A percentile compares a stretch with the other conserved stretches of the same genome.
These are phyloP conservation scores for Abrostola tripartita DNA, from an alignment of 2,888 invertebrate species.

Conservation along the genomic window DNA sequence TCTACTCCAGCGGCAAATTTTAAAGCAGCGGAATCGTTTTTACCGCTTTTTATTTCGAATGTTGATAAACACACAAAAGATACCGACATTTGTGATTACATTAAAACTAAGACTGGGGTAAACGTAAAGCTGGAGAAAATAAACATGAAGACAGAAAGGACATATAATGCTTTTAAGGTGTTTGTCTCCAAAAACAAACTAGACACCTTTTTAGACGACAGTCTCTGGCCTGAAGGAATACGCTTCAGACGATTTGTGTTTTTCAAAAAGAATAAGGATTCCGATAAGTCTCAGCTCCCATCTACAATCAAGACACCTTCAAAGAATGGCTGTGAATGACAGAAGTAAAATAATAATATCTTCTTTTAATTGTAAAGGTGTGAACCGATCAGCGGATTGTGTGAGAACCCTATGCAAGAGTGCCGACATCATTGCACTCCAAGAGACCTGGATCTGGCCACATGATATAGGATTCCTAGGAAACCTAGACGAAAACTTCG, in stretches of 20 bases:
- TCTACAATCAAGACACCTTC: background rate
- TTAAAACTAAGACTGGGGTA: conserved; percentile 18
- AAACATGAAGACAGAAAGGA: conserved; percentile 24
- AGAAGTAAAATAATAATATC: conserved; percentile 7
- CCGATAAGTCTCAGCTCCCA: conserved; percentile 6
- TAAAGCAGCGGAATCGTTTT: conserved; percentile 5
- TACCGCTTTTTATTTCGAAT: conserved; percentile 23
- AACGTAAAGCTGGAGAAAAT: conserved; percentile 24
- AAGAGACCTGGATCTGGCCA: conserved; percentile 19
- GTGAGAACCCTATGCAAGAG: conserved; percentile 7
- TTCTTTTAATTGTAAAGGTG: conserved; percentile 17
- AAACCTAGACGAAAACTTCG: conserved; percentile 33
- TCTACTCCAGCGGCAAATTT: background rate
- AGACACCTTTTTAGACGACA: conserved; percentile 35
- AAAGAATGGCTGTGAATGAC: conserved; percentile 1
- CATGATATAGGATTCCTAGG: conserved; percentile 42
- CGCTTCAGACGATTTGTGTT: conserved; percentile 40
- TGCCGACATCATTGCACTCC: conserved; percentile 11
- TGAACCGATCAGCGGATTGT: conserved; percentile 3
- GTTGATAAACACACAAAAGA: conserved; percentile 17
- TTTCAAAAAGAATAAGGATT: conserved; percentile 12
- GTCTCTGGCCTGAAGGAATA: conserved; percentile 44
- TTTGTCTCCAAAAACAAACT: conserved; percentile 36
- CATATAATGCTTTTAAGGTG: conserved; percentile 43
- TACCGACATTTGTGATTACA: conserved; percentile 17